Conservation (phyloP, 2,888 invertebrate genomes). For the Parelbella ahira region DNA sequence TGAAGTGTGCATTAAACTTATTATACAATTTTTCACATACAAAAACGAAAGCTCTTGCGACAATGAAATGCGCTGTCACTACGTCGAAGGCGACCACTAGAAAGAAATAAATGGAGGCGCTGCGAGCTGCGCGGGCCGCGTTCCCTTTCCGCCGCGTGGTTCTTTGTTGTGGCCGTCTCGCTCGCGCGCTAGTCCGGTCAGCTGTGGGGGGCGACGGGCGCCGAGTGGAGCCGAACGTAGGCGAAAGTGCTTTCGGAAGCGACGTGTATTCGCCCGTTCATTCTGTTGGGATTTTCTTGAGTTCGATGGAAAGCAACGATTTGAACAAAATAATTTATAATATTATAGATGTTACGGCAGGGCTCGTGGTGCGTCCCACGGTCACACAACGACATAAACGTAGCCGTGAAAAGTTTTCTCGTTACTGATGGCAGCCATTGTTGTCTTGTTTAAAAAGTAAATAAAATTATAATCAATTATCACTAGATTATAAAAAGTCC, state of each 20-base stretch:
- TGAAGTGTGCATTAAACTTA: constrained; percentile 57
- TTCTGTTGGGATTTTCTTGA: constrained; percentile 37
- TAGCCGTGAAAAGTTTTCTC: no score
- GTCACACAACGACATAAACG: no score
- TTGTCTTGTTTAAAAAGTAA: no score
- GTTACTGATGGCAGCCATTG: no score
- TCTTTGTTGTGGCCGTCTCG: constrained; percentile 40
- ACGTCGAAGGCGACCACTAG: constrained; percentile 66
- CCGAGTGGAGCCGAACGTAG: constrained; percentile 62
- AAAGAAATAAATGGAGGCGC: constrained; percentile 74
- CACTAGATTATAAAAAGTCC: no score
- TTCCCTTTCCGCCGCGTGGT: constrained; percentile 37
- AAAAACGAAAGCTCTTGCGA: constrained; percentile 61
- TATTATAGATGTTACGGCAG: no score
- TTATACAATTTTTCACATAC: constrained; percentile 64
- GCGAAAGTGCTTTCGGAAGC: constrained; percentile 73
- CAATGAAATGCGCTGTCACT: constrained; percentile 69
- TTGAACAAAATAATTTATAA: no score
- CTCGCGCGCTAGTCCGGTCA: constrained; percentile 62
- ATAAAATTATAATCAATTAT: no score
- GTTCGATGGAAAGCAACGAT: constrained; percentile 32
- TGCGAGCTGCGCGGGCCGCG: constrained; percentile 57
- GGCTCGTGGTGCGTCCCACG: no score
- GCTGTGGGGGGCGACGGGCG: constrained; percentile 69
- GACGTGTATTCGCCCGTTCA: constrained; percentile 39